phyloP scores from a whole-genome alignment of 2,888 invertebrate genomes.

The Microchrysa polita region DNA sequence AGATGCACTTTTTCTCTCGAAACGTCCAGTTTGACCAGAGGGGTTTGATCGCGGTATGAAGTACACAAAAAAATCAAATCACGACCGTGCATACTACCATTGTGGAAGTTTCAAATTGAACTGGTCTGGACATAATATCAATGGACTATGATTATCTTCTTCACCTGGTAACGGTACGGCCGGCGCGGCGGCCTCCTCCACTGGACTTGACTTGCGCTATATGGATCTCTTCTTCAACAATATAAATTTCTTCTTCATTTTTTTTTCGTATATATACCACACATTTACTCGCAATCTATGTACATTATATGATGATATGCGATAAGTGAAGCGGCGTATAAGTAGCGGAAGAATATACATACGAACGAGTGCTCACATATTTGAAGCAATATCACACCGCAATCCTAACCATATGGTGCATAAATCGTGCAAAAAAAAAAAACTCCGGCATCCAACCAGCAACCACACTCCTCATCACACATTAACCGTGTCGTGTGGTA shows the following conservation, averaged over 20 bases:
- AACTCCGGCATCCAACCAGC: too few species aligned
- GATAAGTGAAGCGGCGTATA: slow-evolving; percentile 10
- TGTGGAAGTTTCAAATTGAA: slow-evolving; percentile 36
- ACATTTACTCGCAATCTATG: too few species aligned
- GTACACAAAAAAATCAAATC: slow-evolving; percentile 16
- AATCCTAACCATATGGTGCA: too few species aligned
- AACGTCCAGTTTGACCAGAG: neutral
- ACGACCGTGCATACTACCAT: slow-evolving; percentile 22
- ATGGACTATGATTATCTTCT: slow-evolving; percentile 39
- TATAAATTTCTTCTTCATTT: neutral
- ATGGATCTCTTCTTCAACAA: slow-evolving; percentile 15
- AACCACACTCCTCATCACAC: too few species aligned
- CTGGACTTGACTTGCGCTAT: too few species aligned
- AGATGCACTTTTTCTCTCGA: slow-evolving; percentile 7
- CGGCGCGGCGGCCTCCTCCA: slow-evolving; percentile 44
- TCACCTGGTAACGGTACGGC: slow-evolving; percentile 43
- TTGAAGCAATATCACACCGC: too few species aligned
- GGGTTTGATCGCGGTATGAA: neutral
- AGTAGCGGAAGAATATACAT: too few species aligned
- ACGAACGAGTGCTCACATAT: too few species aligned
- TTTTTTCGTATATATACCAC: neutral
- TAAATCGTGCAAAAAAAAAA: neutral
- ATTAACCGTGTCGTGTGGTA: neutral
- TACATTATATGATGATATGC: neutral
- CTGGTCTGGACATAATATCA: slow-evolving; percentile 39